Conservation (phyloP, 2,113 vertebrate genomes). For the Nycticryphes semicollaris region DNA sequence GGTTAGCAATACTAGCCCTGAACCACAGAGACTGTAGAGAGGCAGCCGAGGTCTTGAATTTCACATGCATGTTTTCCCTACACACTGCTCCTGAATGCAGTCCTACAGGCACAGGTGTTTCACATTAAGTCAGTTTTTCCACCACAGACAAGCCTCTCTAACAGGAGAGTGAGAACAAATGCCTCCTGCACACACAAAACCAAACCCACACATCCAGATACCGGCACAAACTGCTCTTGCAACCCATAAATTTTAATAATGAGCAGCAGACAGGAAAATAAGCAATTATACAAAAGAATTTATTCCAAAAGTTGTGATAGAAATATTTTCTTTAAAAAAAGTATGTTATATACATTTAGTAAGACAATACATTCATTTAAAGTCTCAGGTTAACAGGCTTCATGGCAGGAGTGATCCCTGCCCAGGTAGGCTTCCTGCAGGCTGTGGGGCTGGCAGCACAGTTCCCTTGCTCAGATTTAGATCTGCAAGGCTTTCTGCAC, state of each 20-base stretch:
- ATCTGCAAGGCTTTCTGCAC: neutral
- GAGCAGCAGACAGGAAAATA: neutral
- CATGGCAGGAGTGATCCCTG: fast-evolving
- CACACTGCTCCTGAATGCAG: neutral
- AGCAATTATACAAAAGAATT: conserved; percentile 21
- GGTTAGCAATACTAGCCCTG: neutral
- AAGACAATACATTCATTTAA: conserved; percentile 1
- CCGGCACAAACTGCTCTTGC: neutral
- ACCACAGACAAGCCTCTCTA: neutral
- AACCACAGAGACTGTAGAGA: neutral
- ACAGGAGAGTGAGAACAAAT: neutral
- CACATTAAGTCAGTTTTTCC: conserved; percentile 30
- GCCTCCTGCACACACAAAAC: neutral
- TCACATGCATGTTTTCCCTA: neutral
- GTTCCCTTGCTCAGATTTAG: fast-evolving
- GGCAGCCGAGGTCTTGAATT: neutral
- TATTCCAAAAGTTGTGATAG: conserved; percentile 35
- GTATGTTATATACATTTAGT: neutral
- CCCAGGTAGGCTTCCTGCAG: neutral
- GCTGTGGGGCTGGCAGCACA: neutral
- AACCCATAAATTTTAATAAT: neutral
- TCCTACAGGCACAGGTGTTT: neutral
- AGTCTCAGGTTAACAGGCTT: neutral
- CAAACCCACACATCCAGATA: neutral
- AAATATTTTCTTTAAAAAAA: neutral